A percentile compares a stretch with the other conserved stretches of the same genome.
These are phyloP conservation scores for Altica lythri DNA, from an alignment of 2,888 invertebrate species.

Conservation along the genomic window DNA sequence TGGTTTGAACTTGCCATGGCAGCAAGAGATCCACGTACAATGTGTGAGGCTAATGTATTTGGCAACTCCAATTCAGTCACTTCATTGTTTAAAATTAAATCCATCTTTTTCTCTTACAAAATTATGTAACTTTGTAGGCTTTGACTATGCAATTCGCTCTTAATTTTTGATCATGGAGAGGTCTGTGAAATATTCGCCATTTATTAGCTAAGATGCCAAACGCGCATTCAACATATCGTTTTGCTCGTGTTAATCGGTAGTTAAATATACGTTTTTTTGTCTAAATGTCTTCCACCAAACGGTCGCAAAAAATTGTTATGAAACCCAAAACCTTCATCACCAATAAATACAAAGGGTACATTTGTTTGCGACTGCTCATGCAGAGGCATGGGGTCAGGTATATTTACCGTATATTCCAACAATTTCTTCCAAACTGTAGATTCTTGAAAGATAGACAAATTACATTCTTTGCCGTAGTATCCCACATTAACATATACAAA, in stretches of 20 bases:
- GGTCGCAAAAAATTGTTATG: slow-evolving; percentile 19
- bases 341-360: slow-evolving; percentile 20
- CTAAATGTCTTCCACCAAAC: slow-evolving; percentile 29
- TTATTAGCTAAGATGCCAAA: too few relatives aligned
- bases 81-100: slow-evolving; percentile 9
- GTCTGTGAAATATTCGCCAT: slow-evolving; percentile 38
- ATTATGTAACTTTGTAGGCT: slow-evolving; percentile 22
- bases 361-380: slow-evolving; percentile 7
- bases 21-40: slow-evolving; percentile 5
- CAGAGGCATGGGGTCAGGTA: slow-evolving; percentile 15
- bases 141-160: slow-evolving; percentile 20
- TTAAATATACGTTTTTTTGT: slow-evolving; percentile 27
- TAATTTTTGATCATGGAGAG: too few relatives aligned
- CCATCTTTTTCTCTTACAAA: slow-evolving; percentile 25
- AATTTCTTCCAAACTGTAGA: too few relatives aligned
- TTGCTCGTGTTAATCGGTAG: slow-evolving; percentile 34
- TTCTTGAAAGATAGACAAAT: background rate
- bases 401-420: slow-evolving; percentile 6
- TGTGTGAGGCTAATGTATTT: slow-evolving; percentile 4
- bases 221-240: slow-evolving; percentile 41
- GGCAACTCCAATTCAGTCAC: slow-evolving; percentile 2
- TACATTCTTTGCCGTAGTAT: slow-evolving; percentile 17
- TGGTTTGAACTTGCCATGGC: too few relatives aligned
- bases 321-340: slow-evolving; percentile 19
- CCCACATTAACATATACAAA: slow-evolving; percentile 18